Evolutionary conservation across 2,888 invertebrate species (phyloP).

Genomic region (Mactromeris polynyma): DNA sequence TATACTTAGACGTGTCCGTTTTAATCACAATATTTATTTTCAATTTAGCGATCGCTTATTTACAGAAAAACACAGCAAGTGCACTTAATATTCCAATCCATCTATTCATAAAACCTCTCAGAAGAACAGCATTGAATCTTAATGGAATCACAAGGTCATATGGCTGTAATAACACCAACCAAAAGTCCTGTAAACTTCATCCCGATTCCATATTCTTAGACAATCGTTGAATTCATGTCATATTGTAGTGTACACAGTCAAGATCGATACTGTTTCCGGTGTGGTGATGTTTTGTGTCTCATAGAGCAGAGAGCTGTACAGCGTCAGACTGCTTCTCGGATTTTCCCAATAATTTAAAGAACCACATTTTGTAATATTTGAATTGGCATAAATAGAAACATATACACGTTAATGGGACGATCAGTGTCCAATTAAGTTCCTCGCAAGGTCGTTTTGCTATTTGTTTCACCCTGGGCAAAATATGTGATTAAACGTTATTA

Average conservation of each 20-base stretch:
- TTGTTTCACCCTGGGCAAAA: not conserved
- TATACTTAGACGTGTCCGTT: conserved; percentile 14
- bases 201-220: conserved; percentile 32
- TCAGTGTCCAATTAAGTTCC: not conserved
- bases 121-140: not conserved
- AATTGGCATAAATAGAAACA: not conserved
- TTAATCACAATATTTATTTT: conserved; percentile 17
- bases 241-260: conserved; percentile 43
- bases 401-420: not conserved
- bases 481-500: not conserved
- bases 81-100: not conserved
- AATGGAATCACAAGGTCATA: not conserved
- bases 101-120: not conserved
- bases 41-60: not conserved
- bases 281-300: conserved; percentile 37
- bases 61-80: not conserved
- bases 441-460: not conserved
- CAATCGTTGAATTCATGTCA: conserved; percentile 48
- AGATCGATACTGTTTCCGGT: conserved; percentile 64
- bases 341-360: conserved; percentile 30
- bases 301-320: not conserved
- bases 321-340: not conserved
- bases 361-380: not conserved
- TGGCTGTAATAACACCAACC: not conserved
- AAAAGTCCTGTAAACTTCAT: conserved; percentile 25